Evolutionary conservation across 2,888 invertebrate species (phyloP).

Genomic region (Macrosoma leucophasiata): DNA sequence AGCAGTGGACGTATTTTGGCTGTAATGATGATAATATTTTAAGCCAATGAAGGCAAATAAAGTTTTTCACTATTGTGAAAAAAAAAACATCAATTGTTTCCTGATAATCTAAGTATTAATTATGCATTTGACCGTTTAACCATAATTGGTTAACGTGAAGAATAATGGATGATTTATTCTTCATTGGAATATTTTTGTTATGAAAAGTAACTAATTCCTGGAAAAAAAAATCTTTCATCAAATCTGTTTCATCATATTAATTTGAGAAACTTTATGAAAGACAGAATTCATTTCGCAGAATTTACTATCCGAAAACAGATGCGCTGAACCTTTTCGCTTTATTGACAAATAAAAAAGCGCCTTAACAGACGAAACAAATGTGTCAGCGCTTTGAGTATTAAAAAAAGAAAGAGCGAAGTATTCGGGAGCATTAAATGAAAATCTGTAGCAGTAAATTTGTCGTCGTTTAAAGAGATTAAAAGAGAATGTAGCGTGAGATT

Average conservation of each 20-base stretch:
- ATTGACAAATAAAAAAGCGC: slow-evolving; percentile 36
- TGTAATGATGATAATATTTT: too few species aligned
- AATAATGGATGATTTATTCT: too few species aligned
- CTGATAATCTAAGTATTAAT: too few species aligned
- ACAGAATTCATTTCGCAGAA: slow-evolving; percentile 23
- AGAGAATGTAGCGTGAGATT: slow-evolving; percentile 69
- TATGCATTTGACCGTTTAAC: too few species aligned
- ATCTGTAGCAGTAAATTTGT: slow-evolving; percentile 65
- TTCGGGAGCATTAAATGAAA: slow-evolving; percentile 53
- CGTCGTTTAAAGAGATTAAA: slow-evolving; percentile 67
- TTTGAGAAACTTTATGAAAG: slow-evolving; percentile 12
- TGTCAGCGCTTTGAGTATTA: slow-evolving; percentile 39
- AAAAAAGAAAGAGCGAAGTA: slow-evolving; percentile 41
- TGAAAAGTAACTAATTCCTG: too few species aligned
- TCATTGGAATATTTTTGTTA: too few species aligned
- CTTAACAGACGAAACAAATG: slow-evolving; percentile 37
- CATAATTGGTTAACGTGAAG: too few species aligned
- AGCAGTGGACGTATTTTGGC: too few species aligned
- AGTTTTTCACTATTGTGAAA: too few species aligned
- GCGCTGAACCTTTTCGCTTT: slow-evolving; percentile 30
- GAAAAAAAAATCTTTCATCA: too few species aligned
- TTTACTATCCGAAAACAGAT: slow-evolving; percentile 29
- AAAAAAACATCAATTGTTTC: too few species aligned
- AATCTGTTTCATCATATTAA: slow-evolving; percentile 7
- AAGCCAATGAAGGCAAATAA: too few species aligned